Percentiles rank a stretch among this genome's conserved stretches.
These are phyloP conservation scores for Agonopterix alstromeriana DNA, from an alignment of 2,888 invertebrate species.

Conservation along the genomic window DNA sequence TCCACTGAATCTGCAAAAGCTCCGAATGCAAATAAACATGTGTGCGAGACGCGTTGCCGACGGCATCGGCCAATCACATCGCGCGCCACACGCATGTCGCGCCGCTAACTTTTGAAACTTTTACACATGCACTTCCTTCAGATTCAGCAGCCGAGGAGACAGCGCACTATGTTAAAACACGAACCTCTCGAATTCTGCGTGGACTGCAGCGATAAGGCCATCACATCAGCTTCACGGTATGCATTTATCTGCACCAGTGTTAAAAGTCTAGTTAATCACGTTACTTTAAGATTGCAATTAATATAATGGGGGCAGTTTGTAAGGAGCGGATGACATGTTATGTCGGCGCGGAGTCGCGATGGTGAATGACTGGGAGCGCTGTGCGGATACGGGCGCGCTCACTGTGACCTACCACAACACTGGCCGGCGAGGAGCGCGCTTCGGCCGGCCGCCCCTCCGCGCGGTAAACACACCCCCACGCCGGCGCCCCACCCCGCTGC, in stretches of 20 bases:
- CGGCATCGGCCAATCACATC: conserved; percentile 65
- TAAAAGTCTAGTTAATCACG: conserved; percentile 19
- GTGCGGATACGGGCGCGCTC: conserved; percentile 51
- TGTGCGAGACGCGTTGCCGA: conserved; percentile 46
- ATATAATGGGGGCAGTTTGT: neutral
- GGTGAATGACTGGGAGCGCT: conserved; percentile 34
- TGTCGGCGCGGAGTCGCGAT: conserved; percentile 53
- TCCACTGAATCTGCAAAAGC: conserved; percentile 71
- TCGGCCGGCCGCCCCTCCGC: conserved; percentile 29
- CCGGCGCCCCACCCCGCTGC: conserved; percentile 12
- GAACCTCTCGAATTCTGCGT: conserved; percentile 75
- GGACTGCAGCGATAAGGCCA: conserved; percentile 77
- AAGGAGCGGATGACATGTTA: conserved; percentile 44
- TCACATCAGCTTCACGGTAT: conserved; percentile 71
- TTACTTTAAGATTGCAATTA: neutral
- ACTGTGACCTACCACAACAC: conserved; percentile 81
- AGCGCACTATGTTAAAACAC: conserved; percentile 32
- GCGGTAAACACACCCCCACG: conserved; percentile 52
- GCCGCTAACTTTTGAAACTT: conserved; percentile 69
- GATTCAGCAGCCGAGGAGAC: conserved; percentile 31
- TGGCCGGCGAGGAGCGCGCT: conserved; percentile 40
- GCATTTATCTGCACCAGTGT: conserved; percentile 58
- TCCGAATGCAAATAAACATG: conserved; percentile 72
- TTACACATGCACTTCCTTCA: conserved; percentile 47
- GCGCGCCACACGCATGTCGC: conserved; percentile 61